Base-by-base conservation (phyloP, 2,888 invertebrate genomes). In the Meteorus cinctellus region DNA sequence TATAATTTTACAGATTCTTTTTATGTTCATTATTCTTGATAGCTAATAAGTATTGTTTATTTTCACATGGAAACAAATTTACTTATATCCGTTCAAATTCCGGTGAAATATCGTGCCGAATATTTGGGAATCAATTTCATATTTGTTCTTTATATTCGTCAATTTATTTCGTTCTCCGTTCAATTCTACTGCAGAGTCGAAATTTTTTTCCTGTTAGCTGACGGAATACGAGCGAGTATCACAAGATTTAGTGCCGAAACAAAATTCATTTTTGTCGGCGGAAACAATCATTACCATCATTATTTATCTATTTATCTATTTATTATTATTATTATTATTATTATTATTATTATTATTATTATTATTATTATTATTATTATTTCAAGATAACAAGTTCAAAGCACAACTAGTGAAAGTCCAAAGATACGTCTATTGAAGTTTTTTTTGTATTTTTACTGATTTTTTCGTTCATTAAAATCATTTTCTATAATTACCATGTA, bases 201-300 rank as follows among this genome's bases (percentile, higher is more conserved):
- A 59, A 55, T 55, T 59, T 16, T 48, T 55, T 68, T 51, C 51
- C 41, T 19, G n/a, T 34, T 70, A 34, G 55, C 24, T 55, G 69
- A 70, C 69, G 69, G 69, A 70, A 70, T 65, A 70, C 48, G 55
- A 24, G 55, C 31, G 19, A 34, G 59, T 70, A 70, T 70, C 69
- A 70, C 69, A 70, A 70, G 69, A 70, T 41, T 19, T 36, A 65
- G 65, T 19, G 65, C 65, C 65, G 65, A 36, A 34, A 65, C 55
- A 55, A 55, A 55, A 2, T n/a, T 65, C 5, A 36, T 65, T 41
- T 41, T 41, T 19, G 31, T 65, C 65, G 65, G 65, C 65, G 41
- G 55, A 65, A 65, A 65, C 65, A 65, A 65, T 65, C 36, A 65
- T 65, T n/a, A 55, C 19, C 19, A 55, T 55, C 24, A 24, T 24